These are phyloP conservation scores for Eupsilia transversa DNA, from an alignment of 2,888 invertebrate genomes.

Conservation along the genomic window DNA sequence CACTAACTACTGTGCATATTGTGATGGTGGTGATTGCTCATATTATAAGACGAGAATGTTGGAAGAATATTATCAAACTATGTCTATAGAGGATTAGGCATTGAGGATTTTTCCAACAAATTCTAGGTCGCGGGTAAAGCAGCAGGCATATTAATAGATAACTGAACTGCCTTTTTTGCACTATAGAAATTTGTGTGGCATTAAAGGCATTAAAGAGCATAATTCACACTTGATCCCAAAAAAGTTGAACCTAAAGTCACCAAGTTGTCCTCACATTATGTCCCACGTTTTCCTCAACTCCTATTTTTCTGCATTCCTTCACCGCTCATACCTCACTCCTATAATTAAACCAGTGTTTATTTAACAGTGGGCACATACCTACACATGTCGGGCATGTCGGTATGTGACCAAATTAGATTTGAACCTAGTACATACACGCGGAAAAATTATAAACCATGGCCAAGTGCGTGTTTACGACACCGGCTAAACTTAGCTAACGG, in stretches of 20 bases:
- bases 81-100: slow-evolving; percentile 38
- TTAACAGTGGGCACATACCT: slow-evolving; percentile 56
- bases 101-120: slow-evolving; percentile 34
- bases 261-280: slow-evolving; percentile 13
- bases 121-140: slow-evolving; percentile 44
- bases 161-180: slow-evolving; percentile 6
- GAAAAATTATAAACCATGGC: slow-evolving; percentile 57
- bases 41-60: slow-evolving; percentile 32
- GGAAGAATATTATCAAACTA: slow-evolving; percentile 33
- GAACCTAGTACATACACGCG: slow-evolving; percentile 50
- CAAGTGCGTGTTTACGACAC: slow-evolving; percentile 59
- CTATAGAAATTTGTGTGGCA: neutral
- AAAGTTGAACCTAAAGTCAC: neutral
- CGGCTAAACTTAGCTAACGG: slow-evolving; percentile 53
- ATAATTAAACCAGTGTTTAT: slow-evolving; percentile 62
- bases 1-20: slow-evolving; percentile 60
- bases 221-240: neutral
- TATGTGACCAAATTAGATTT: slow-evolving; percentile 64
- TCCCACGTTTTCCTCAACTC: slow-evolving; percentile 11
- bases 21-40: slow-evolving; percentile 46
- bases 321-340: slow-evolving; percentile 51
- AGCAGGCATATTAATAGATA: slow-evolving; percentile 36
- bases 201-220: neutral
- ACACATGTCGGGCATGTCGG: slow-evolving; percentile 50
- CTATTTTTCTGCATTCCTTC: slow-evolving; percentile 54